These are phyloP conservation scores for Turnix velox DNA, from an alignment of 2,113 vertebrate species.

Conservation along the genomic window DNA sequence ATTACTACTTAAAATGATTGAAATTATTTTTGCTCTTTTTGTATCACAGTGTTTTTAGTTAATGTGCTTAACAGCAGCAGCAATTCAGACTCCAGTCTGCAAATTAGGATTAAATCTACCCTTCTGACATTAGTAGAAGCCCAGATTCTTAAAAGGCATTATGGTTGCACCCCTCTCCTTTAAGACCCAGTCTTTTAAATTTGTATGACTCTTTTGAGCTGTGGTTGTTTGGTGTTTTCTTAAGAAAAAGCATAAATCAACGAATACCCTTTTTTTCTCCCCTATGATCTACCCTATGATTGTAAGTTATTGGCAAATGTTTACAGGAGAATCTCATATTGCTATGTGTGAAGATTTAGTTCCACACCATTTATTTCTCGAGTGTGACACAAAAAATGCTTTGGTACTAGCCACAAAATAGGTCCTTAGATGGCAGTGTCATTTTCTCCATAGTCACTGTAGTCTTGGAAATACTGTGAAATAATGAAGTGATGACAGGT, in stretches of 20 bases:
- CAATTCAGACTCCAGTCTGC: constrained; percentile 60
- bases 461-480: constrained; percentile 49
- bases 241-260: neutral
- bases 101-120: constrained; percentile 52
- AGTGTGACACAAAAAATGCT: constrained; percentile 16
- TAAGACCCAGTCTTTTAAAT: neutral
- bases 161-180: neutral
- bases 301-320: neutral
- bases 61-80: constrained; percentile 58
- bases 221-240: neutral
- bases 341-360: constrained; percentile 25
- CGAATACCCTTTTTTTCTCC: neutral
- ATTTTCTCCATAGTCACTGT: constrained; percentile 50
- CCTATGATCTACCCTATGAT: neutral
- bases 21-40: constrained; percentile 57
- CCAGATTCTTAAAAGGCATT: constrained; percentile 21
- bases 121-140: constrained; percentile 22
- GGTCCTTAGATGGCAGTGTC: constrained; percentile 28
- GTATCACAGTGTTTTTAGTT: constrained; percentile 62
- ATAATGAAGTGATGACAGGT: constrained; percentile 78
- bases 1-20: constrained; percentile 56
- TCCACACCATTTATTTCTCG: constrained; percentile 38
- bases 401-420: constrained; percentile 10
- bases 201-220: neutral
- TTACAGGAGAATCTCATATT: neutral